Conservation (phyloP, 1,140 invertebrate genomes). For the Tenebrio molitor region DNA sequence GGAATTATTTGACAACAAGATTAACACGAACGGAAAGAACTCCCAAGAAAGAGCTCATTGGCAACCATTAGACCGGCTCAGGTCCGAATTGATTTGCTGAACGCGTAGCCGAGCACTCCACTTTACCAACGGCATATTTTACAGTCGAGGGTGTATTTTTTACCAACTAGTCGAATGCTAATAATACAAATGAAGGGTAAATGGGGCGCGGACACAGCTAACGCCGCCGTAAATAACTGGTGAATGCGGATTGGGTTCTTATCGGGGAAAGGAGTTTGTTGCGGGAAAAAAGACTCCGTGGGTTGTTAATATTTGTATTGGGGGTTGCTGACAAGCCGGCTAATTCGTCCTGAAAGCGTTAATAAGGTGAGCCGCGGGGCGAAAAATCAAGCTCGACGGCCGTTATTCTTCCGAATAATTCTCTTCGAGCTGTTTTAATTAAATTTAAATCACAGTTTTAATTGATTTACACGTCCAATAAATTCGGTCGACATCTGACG, state of each 20-base stretch:
- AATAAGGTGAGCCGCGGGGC: not conserved
- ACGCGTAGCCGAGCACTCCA: conserved; percentile 37
- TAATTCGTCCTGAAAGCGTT: no score
- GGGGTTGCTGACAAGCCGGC: no score
- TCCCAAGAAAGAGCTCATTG: conserved; percentile 29
- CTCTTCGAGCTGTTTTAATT: conserved; percentile 14
- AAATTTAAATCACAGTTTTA: conserved; percentile 27
- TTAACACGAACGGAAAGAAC: not conserved
- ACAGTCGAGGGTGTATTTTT: conserved; percentile 45
- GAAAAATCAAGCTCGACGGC: conserved; percentile 10
- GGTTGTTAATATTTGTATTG: not conserved
- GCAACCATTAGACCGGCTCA: conserved; percentile 29
- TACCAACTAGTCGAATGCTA: conserved; percentile 45
- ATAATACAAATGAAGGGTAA: conserved; percentile 48
- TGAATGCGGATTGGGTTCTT: not conserved
- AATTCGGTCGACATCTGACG: conserved; percentile 1
- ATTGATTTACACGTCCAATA: conserved; percentile 32
- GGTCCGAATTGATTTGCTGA: conserved; percentile 32
- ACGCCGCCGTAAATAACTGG: conserved; percentile 38
- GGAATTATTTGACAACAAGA: conserved; percentile 27
- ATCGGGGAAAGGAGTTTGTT: conserved; percentile 3
- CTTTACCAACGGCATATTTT: conserved; percentile 48
- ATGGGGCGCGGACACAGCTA: conserved; percentile 9
- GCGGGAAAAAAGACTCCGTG: conserved; percentile 1
- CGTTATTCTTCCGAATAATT: conserved; percentile 7